A percentile compares a stretch with the other conserved stretches of the same genome.
Conservation (phyloP, 1,140 invertebrate genomes). For the Solenopsis invicta region DNA sequence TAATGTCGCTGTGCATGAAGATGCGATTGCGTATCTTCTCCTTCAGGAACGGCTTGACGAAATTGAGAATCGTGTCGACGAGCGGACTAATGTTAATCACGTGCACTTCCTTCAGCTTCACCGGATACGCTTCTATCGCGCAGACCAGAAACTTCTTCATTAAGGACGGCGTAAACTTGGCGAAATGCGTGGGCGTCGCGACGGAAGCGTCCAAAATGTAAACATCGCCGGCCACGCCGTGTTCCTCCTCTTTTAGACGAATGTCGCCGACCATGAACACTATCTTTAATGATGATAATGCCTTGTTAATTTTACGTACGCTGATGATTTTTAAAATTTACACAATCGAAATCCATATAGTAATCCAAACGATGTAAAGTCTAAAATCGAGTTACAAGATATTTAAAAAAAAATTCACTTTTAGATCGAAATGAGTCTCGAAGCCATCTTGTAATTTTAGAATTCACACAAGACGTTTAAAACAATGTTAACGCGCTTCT, state of each 20-base stretch:
- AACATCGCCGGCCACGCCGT: conserved; percentile 93
- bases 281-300: conserved; percentile 77
- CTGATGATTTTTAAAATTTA: too few relatives aligned
- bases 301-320: neutral
- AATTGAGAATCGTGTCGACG: conserved; percentile 93
- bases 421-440: too few relatives aligned
- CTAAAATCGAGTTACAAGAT: too few relatives aligned
- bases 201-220: conserved; percentile 93
- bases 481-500: too few relatives aligned
- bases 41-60: conserved; percentile 94
- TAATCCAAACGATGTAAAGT: too few relatives aligned
- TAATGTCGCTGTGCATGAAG: conserved; percentile 91
- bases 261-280: conserved; percentile 94
- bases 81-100: conserved; percentile 94
- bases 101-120: conserved; percentile 94
- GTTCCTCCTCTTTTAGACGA: conserved; percentile 91
- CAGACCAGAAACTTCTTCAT: conserved; percentile 94
- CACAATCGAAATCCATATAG: too few relatives aligned
- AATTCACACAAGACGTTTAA: too few relatives aligned
- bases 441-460: too few relatives aligned
- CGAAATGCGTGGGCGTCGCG: conserved; percentile 91
- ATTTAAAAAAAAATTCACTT: too few relatives aligned
- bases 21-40: conserved; percentile 95
- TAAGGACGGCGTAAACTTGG: conserved; percentile 91
- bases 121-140: conserved; percentile 94